phyloP scores from a whole-genome alignment of 53 echinoderm and acorn worm genomes.

The Stichopus horrens region DNA sequence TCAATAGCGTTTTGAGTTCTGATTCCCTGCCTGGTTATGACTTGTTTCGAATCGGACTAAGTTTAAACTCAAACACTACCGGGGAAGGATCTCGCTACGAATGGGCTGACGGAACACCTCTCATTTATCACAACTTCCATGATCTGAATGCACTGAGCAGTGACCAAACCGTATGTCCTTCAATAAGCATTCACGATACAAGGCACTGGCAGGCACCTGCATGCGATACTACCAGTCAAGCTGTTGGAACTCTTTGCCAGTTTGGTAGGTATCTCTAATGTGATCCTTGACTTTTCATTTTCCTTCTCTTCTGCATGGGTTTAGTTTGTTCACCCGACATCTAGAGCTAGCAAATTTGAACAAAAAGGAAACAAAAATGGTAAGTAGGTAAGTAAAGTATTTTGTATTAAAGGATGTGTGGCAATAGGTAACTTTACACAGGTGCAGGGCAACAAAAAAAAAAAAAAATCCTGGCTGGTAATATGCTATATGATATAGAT shows the following conservation, averaged over 20 bases:
- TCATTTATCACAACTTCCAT: neutral
- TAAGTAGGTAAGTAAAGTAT: too few relatives aligned
- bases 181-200: neutral
- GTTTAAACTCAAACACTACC: neutral
- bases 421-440: too few relatives aligned
- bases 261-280: conserved; percentile 10
- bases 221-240: neutral
- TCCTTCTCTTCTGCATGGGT: too few relatives aligned
- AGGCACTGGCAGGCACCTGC: neutral
- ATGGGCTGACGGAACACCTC: conserved; percentile 20
- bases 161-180: neutral
- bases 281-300: too few relatives aligned
- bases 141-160: neutral
- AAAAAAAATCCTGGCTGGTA: too few relatives aligned
- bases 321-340: too few relatives aligned
- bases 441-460: neutral
- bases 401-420: too few relatives aligned
- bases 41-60: neutral
- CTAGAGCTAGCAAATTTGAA: too few relatives aligned
- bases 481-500: too few relatives aligned
- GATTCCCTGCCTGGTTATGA: neutral
- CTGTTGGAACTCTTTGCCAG: conserved; percentile 12
- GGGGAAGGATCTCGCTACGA: neutral
- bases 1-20: neutral
- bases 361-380: too few relatives aligned